Base-by-base conservation (phyloP, 2,797 vertebrate genomes). In the Adrianichthys oophorus region DNA sequence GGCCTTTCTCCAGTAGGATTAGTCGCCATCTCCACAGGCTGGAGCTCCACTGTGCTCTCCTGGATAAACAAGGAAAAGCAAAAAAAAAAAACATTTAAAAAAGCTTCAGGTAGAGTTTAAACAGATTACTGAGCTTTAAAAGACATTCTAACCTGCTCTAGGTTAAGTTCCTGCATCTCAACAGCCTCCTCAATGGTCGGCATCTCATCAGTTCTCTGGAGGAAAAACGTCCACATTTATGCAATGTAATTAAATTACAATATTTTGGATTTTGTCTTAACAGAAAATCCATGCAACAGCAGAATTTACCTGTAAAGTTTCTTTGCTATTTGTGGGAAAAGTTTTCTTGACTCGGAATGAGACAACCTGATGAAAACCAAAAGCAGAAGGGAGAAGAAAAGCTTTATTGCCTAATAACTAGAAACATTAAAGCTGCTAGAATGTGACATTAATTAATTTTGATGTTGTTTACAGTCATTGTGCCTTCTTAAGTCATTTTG, bases 291-390 rank as follows among this genome's bases (percentile, higher is more conserved):
- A 23, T 45, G 4, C 12, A 5, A 21, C 3, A 21, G 15, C 41
- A 45, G 43, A 0, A 51, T 16, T 10, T 58, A 90, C 89, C 87
- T 85, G 64, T 6, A 62, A 67, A 4, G 69, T 1, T 0, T 1
- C 10, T 63, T 76, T 1, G 83, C 66, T 1, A 68, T 42, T 67
- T 26, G 32, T 78, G 42, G 84, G 79, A 56, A 85, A 72, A 12
- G 84, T 91, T 69, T 56, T 85, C 72, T 85, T 92, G 57, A 92
- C 49, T 71, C 82, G 59, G 71, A 91, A 92, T 0, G 88, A 91
- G 19, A 86, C 74, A 4, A 89, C 80, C 91, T 91, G 68, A 50
- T 44, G 50, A 21, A 15, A 23, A 15, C 26, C 15, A 4, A 42
- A 49, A 41, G 37, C 14, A 53, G 1, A 8, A 53, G 19, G 29